phyloP scores from a whole-genome alignment of 1,140 invertebrate species.

The Belonocnema kinseyi region DNA sequence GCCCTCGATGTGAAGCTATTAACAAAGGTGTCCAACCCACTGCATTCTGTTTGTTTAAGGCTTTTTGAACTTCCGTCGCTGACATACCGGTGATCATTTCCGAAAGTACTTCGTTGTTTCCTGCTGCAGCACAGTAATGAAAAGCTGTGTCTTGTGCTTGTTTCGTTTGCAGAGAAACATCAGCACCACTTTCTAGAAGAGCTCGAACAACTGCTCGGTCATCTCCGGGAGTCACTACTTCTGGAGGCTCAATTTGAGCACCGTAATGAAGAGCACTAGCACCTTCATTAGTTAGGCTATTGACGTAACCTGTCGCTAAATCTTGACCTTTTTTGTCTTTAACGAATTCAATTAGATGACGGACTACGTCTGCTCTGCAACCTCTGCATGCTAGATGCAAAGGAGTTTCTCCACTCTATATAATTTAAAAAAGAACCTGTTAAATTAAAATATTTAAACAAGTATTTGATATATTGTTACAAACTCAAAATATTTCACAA shows the following conservation, averaged over 20 bases:
- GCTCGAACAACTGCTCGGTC: conserved; percentile 93
- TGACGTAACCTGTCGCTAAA: conserved; percentile 85
- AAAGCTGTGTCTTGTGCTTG: conserved; percentile 94
- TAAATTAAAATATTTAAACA: background rate
- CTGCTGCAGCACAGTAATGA: conserved; percentile 95
- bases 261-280: conserved; percentile 95
- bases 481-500: no score
- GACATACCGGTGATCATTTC: conserved; percentile 95
- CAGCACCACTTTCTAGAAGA: conserved; percentile 92
- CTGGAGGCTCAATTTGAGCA: conserved; percentile 86
- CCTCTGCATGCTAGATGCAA: conserved; percentile 92
- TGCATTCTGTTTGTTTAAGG: conserved; percentile 93
- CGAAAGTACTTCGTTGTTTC: conserved; percentile 95
- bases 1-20: conserved; percentile 89
- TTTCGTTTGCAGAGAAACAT: conserved; percentile 89
- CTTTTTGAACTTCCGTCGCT: conserved; percentile 90
- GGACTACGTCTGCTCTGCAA: conserved; percentile 90
- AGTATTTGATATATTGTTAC: background rate
- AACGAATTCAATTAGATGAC: conserved; percentile 90
- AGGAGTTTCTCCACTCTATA: conserved; percentile 94
- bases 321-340: conserved; percentile 84
- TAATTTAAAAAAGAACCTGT: conserved; percentile 34
- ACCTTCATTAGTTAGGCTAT: conserved; percentile 91
- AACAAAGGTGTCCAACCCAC: conserved; percentile 97
- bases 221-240: conserved; percentile 85